Conservation (phyloP, 2,888 invertebrate genomes). For the Spilarctia lutea region DNA sequence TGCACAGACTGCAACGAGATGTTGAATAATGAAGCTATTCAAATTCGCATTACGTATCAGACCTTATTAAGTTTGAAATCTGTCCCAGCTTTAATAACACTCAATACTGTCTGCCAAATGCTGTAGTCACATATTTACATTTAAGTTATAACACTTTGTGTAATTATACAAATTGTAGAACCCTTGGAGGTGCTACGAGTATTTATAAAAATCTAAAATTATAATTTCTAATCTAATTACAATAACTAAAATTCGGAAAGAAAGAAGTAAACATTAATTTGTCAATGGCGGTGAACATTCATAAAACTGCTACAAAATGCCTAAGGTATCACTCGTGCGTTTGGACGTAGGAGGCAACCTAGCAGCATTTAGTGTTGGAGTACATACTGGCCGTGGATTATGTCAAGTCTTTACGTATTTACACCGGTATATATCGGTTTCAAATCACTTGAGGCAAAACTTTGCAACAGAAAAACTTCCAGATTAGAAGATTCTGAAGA, state of each 20-base stretch:
- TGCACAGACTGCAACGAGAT: background rate
- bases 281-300: no score
- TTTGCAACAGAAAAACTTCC: conserved; percentile 5
- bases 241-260: background rate
- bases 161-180: background rate
- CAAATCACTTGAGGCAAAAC: background rate
- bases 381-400: no score
- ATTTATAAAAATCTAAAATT: no score
- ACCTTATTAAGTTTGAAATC: background rate
- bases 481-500: conserved; percentile 32
- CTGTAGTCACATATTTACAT: background rate
- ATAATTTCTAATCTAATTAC: no score
- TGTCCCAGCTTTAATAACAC: background rate
- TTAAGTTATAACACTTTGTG: background rate
- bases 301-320: background rate
- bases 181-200: background rate
- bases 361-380: no score
- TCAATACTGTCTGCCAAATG: background rate
- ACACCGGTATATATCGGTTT: background rate
- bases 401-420: background rate
- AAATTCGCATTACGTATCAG: background rate
- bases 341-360: no score
- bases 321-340: background rate
- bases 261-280: no score
- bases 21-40: background rate